A percentile compares a stretch with the other conserved stretches of the same genome.
These are phyloP conservation scores for Candidula unifasciata DNA, from an alignment of 2,888 invertebrate species.

Conservation along the genomic window DNA sequence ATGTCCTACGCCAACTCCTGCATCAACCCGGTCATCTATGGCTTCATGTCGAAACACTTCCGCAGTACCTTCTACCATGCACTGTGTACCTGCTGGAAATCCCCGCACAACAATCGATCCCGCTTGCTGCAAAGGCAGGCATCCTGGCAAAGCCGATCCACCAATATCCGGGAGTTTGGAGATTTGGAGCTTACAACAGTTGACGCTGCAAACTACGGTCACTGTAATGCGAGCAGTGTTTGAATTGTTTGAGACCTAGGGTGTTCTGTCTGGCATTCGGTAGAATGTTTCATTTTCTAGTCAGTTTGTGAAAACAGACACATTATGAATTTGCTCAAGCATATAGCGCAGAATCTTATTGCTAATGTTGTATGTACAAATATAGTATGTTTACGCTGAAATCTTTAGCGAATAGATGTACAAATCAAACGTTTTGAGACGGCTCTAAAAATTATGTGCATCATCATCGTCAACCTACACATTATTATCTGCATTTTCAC, in stretches of 20 bases:
- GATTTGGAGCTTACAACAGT: constrained; percentile 41
- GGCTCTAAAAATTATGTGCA: too few relatives aligned
- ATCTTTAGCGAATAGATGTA: too few relatives aligned
- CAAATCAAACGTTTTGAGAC: too few relatives aligned
- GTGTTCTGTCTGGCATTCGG: too few relatives aligned
- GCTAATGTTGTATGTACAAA: too few relatives aligned
- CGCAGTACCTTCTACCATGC: constrained; percentile 78
- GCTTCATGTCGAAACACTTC: constrained; percentile 86
- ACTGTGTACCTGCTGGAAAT: constrained; percentile 59
- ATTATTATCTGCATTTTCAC: too few relatives aligned
- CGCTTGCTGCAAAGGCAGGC: constrained; percentile 50
- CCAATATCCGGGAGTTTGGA: constrained; percentile 37
- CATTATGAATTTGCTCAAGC: too few relatives aligned
- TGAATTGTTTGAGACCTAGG: not conserved
- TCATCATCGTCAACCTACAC: too few relatives aligned
- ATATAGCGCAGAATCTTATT: too few relatives aligned
- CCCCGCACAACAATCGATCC: constrained; percentile 33
- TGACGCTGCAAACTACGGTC: constrained; percentile 20
- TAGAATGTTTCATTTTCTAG: too few relatives aligned
- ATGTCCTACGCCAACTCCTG: constrained; percentile 87
- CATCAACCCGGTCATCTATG: constrained; percentile 86
- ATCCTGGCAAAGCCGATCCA: constrained; percentile 47
- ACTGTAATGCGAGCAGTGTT: constrained; percentile 23
- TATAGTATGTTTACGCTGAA: too few relatives aligned
- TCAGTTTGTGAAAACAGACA: too few relatives aligned